phyloP scores from a whole-genome alignment of 2,888 invertebrate genomes.

The Germaria angustata region DNA sequence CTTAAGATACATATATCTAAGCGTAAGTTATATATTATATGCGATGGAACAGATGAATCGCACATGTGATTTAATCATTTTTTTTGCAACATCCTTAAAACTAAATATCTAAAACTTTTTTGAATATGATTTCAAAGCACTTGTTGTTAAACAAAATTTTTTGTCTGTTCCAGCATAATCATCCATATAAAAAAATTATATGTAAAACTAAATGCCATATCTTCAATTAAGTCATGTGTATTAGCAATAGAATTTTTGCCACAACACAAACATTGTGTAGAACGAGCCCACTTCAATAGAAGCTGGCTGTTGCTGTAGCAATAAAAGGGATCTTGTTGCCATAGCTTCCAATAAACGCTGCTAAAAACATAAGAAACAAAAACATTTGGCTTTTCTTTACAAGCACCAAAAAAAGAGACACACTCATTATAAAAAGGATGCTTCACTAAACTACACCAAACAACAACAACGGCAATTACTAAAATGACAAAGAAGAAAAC shows the following conservation, averaged over 20 bases:
- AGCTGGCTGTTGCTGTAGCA: background rate
- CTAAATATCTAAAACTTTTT: too few species aligned
- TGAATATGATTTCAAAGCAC: background rate
- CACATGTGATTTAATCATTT: too few species aligned
- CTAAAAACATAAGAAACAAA: conserved; percentile 21
- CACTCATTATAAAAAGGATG: conserved; percentile 66
- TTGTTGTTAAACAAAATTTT: background rate
- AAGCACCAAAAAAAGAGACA: conserved; percentile 7
- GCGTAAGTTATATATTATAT: too few species aligned
- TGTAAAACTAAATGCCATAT: conserved; percentile 23
- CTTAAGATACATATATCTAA: too few species aligned
- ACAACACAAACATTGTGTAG: conserved; percentile 21
- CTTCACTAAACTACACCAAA: conserved; percentile 61
- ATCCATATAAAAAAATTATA: background rate
- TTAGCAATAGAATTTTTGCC: conserved; percentile 50
- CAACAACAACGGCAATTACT: conserved; percentile 37
- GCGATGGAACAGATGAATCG: too few species aligned
- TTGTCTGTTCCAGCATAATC: conserved; percentile 3
- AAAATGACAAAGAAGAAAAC: conserved; percentile 41
- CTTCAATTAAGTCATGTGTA: conserved; percentile 59
- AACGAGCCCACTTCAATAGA: conserved; percentile 31
- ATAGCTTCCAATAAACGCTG: conserved; percentile 32
- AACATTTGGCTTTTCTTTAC: conserved; percentile 15
- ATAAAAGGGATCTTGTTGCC: conserved; percentile 1
- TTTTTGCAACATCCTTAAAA: too few species aligned